These are phyloP conservation scores for Bombus turneri DNA, from an alignment of 1,140 invertebrate genomes.

Conservation along the genomic window DNA sequence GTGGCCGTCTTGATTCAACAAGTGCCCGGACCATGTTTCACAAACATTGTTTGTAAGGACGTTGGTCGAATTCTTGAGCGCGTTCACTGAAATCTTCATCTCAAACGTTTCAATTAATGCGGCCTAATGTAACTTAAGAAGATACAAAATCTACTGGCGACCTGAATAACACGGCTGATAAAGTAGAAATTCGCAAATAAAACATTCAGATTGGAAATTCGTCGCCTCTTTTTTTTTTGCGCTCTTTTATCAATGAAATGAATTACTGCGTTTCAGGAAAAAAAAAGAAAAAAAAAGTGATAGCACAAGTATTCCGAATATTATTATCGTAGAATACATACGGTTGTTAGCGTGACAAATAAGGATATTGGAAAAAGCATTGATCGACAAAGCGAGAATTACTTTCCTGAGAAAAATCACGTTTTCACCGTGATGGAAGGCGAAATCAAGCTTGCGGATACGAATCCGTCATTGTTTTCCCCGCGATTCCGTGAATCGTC, in stretches of 20 bases:
- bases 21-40: slow-evolving; percentile 73
- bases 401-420: slow-evolving; percentile 27
- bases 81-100: slow-evolving; percentile 11
- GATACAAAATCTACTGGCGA: too few species aligned
- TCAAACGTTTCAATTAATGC: not conserved
- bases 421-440: slow-evolving; percentile 54
- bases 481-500: slow-evolving; percentile 61
- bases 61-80: slow-evolving; percentile 32
- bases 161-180: not conserved
- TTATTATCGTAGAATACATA: not conserved
- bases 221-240: too few species aligned
- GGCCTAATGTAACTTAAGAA: too few species aligned
- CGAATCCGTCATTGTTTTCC: slow-evolving; percentile 60
- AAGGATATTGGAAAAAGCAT: not conserved
- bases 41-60: slow-evolving; percentile 67
- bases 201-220: not conserved
- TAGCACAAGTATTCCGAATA: not conserved
- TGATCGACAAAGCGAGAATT: slow-evolving; percentile 5
- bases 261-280: not conserved
- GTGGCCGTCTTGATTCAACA: slow-evolving; percentile 79
- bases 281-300: too few species aligned
- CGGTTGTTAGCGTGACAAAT: not conserved
- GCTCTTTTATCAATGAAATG: not conserved
- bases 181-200: not conserved
- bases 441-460: slow-evolving; percentile 46